Conservation (phyloP, 2,888 invertebrate species). For the Phyllotreta striolata region DNA sequence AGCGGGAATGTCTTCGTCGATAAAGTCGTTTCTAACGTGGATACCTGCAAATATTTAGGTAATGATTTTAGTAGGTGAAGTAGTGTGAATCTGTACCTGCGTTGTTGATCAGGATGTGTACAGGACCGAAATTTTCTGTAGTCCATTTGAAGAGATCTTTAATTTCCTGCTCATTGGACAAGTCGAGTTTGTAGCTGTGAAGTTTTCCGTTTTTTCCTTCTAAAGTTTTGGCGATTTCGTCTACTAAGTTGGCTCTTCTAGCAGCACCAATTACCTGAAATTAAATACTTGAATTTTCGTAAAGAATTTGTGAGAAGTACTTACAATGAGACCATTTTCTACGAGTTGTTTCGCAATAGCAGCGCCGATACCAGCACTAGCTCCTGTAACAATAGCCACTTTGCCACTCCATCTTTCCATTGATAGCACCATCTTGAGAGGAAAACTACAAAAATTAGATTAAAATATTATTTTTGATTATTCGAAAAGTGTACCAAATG, state of each 20-base stretch:
- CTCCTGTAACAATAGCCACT: conserved; percentile 71
- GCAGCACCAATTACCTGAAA: conserved; percentile 48
- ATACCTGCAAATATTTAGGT: conserved; percentile 15
- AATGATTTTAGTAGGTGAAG: neutral
- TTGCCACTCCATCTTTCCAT: conserved; percentile 67
- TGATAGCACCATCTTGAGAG: conserved; percentile 5
- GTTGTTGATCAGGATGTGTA: conserved; percentile 58
- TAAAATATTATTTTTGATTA: too few relatives aligned
- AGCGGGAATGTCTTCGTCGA: conserved; percentile 44
- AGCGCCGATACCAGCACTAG: conserved; percentile 58
- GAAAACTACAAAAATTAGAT: too few relatives aligned
- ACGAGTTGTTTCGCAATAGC: conserved; percentile 8
- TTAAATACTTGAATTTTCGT: neutral
- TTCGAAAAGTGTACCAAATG: too few relatives aligned
- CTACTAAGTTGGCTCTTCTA: conserved; percentile 43
- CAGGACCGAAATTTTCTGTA: conserved; percentile 53
- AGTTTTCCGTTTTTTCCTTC: conserved; percentile 51
- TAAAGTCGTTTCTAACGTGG: conserved; percentile 39
- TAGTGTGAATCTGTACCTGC: conserved; percentile 49
- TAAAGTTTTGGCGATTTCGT: conserved; percentile 38
- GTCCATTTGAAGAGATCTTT: conserved; percentile 53
- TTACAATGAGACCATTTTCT: neutral
- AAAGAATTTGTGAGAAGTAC: neutral
- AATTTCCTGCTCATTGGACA: conserved; percentile 55
- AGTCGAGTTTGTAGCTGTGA: conserved; percentile 53